Conservation (phyloP, 1,140 invertebrate species). For the Penaeus chinensis region DNA sequence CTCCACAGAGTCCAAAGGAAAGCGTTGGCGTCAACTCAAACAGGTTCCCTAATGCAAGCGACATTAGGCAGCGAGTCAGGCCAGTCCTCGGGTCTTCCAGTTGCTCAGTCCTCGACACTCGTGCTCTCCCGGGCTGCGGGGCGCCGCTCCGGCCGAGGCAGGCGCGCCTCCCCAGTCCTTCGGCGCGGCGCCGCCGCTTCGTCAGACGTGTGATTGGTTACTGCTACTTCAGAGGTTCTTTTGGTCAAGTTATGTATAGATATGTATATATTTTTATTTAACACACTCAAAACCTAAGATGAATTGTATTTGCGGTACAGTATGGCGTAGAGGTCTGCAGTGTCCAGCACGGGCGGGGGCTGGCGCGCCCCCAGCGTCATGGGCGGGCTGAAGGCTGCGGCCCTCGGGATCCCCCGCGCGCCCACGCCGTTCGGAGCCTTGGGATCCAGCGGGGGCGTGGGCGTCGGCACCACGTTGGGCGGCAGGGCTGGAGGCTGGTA, state of each 20-base stretch:
- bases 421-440: background rate
- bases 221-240: background rate
- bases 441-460: conserved; percentile 11
- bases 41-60: too few species aligned
- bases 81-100: too few species aligned
- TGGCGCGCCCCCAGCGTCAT: conserved; percentile 3
- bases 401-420: background rate
- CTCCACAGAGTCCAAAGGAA: too few species aligned
- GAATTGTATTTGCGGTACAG: conserved; percentile 55
- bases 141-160: too few species aligned
- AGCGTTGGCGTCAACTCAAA: too few species aligned
- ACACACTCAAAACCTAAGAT: conserved; percentile 19
- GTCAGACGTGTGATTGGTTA: too few species aligned
- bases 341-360: conserved; percentile 38
- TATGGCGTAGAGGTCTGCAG: conserved; percentile 38
- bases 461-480: conserved; percentile 34
- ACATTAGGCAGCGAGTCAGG: too few species aligned
- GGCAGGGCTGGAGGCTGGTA: conserved; percentile 8
- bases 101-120: too few species aligned
- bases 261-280: background rate
- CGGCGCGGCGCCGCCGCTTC: too few species aligned
- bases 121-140: too few species aligned
- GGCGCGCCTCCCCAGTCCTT: too few species aligned
- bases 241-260: background rate
- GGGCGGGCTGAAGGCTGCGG: conserved; percentile 1